Base-by-base conservation (phyloP, 2,113 vertebrate genomes). In the Protobothrops flavoviridis region DNA sequence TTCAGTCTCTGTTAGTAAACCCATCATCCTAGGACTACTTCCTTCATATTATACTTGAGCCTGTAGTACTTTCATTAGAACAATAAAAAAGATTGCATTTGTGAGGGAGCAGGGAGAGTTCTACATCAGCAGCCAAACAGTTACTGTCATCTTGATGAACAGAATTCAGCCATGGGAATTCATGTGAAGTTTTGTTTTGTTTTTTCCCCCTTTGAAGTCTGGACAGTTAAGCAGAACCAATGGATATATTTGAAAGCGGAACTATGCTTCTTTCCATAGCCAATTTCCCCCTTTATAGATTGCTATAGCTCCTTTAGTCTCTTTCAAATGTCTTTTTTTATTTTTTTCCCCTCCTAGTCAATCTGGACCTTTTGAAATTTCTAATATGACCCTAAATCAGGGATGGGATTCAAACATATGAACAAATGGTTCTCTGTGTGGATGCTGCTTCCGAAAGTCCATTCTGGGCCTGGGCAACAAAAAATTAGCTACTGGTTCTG, bases 161-260 rank as follows among this genome's bases (percentile, higher is more conserved):
- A 24, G 6, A 21, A 52, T 33, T 85, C 69, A 59, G 29, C 53
- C 39, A 33, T 81, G 64, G 26, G 53, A 43, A 50, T 59, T 57
- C 43, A 21, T 33, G 6, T n/a, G 7, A 39, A 23, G 23, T 6
- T 26, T 91, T 91, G 48, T 33, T 56, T 55, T 55, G 0, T 21
- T 17, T 20, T 88, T 33, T 33, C 56, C 33, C 21, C 43, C 69
- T 93, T 93, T 93, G 92, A 93, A 90, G 69, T 93, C 26, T 93
- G 88, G 53, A 61, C 29, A 23, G 13, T 61, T 86, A 52, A 85
- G 92, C 55, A 93, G 69, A 93, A 93, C 45, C n/a, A 39, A 52
- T 61, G 39, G 92, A 85, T 59, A 26, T 43, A 90, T 93, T 93
- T 90, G 55, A 85, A 52, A 90, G 88, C 53, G 59, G 87, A 85